A percentile compares a stretch with the other conserved stretches of the same genome.
These are phyloP conservation scores for Hypanus sabinus DNA, from an alignment of 2,113 vertebrate species.

Conservation along the genomic window DNA sequence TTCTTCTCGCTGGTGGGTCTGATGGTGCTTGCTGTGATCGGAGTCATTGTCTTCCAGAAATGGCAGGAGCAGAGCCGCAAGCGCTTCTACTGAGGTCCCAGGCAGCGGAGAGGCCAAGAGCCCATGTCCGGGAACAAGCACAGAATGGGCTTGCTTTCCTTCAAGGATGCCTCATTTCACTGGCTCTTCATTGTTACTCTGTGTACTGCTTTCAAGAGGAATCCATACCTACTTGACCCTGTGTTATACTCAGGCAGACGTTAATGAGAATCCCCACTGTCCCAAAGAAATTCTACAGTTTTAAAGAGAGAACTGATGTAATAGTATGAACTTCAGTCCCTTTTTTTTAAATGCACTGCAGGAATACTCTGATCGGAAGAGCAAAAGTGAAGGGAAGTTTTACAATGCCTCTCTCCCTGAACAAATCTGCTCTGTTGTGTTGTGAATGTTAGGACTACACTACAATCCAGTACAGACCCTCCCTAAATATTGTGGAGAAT, in stretches of 20 bases:
- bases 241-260: background rate
- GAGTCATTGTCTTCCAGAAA: constrained; percentile 81
- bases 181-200: background rate
- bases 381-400: background rate
- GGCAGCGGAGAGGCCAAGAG: background rate
- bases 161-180: background rate
- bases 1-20: constrained; percentile 83
- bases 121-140: background rate
- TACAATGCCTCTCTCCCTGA: background rate
- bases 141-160: background rate
- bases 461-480: background rate
- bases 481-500: background rate
- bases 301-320: background rate
- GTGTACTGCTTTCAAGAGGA: background rate
- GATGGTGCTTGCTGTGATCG: constrained; percentile 78
- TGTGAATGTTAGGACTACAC: background rate
- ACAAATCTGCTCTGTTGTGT: background rate
- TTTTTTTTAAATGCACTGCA: too few relatives aligned
- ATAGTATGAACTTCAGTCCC: background rate
- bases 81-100: constrained; percentile 77
- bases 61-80: constrained; percentile 88
- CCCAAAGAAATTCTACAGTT: background rate
- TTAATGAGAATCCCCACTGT: background rate
- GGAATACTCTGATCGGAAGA: background rate
- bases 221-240: background rate